A percentile compares a stretch with the other conserved stretches of the same genome.
These are phyloP conservation scores for Euplexia lucipara DNA, from an alignment of 2,888 invertebrate genomes.

Conservation along the genomic window DNA sequence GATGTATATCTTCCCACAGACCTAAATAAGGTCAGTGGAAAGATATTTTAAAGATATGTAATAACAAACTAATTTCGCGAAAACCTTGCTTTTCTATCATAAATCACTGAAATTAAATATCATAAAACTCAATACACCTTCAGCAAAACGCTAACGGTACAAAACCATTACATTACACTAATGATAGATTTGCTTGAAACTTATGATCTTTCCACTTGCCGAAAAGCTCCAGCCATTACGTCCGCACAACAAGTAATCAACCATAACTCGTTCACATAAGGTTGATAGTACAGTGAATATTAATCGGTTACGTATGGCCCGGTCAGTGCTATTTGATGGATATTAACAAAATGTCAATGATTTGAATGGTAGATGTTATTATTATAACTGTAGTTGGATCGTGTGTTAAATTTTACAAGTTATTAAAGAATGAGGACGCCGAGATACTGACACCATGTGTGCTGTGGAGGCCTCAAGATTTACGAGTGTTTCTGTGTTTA, in stretches of 20 bases:
- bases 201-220: slow-evolving; percentile 30
- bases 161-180: slow-evolving; percentile 39
- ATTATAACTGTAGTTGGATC: slow-evolving; percentile 55
- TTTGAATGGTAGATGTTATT: slow-evolving; percentile 62
- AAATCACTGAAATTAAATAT: slow-evolving; percentile 51
- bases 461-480: slow-evolving; percentile 5
- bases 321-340: slow-evolving; percentile 50
- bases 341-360: slow-evolving; percentile 64
- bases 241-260: neutral
- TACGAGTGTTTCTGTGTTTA: slow-evolving; percentile 22
- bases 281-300: slow-evolving; percentile 8
- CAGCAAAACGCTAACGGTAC: slow-evolving; percentile 47
- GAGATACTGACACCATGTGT: neutral
- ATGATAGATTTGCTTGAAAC: slow-evolving; percentile 52
- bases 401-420: slow-evolving; percentile 58
- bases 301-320: slow-evolving; percentile 11
- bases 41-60: no score
- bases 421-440: slow-evolving; percentile 48
- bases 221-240: slow-evolving; percentile 18
- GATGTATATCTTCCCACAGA: neutral
- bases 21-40: no score
- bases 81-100: slow-evolving; percentile 21
- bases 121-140: slow-evolving; percentile 40
- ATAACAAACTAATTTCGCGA: slow-evolving; percentile 5
- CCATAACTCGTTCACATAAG: neutral